Base-by-base conservation (phyloP, 2,797 vertebrate species). In the Enteromius argenteus region DNA sequence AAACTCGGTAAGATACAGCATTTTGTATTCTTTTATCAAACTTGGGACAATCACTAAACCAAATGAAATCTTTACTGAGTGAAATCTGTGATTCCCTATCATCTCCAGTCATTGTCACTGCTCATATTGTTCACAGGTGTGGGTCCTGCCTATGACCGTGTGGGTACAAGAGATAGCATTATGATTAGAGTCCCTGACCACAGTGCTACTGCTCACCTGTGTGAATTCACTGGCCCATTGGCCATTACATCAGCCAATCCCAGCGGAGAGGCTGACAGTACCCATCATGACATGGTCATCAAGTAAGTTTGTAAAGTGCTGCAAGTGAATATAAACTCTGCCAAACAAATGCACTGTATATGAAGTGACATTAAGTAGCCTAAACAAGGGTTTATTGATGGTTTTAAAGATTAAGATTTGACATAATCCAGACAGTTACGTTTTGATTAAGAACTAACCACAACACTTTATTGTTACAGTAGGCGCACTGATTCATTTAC, bases 121-220 rank as follows among this genome's bases (percentile, higher is more conserved):
- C 2, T 71, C 1, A 51, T 85, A 83, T 27, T 66, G 69, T 64
- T 30, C 77, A 2, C 42, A 98, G 97, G 97, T 67, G 94, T 98
- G 0, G 97, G 96, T 78, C 92, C 93, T 3, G 96, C 96, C 5
- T 97, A 96, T 87, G 96, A 95, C 81, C 91, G 91, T 14, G 96
- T 97, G 75, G 96, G 97, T 11, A 97, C 97, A 67, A 93, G 71
- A 10, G 96, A 98, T 83, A 97, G 95, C 87, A 97, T 98, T 91
- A 97, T 97, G 97, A 97, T 97, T 91, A 92, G 97, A 10, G 96
- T 98, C 3, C 97, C 97, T 1, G 96, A 98, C 91, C 96, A 97
- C 90, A 96, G 96, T 0, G 96, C 96, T 71, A 96, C 95, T 1
- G 89, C 92, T 46, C 96, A 97, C 86, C 92, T 98, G 32, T 97